Evolutionary conservation across 2,797 vertebrate genomes (phyloP), one percentile per base, ranked within the genome.

Genomic region (Benthosema pterotum): DNA sequence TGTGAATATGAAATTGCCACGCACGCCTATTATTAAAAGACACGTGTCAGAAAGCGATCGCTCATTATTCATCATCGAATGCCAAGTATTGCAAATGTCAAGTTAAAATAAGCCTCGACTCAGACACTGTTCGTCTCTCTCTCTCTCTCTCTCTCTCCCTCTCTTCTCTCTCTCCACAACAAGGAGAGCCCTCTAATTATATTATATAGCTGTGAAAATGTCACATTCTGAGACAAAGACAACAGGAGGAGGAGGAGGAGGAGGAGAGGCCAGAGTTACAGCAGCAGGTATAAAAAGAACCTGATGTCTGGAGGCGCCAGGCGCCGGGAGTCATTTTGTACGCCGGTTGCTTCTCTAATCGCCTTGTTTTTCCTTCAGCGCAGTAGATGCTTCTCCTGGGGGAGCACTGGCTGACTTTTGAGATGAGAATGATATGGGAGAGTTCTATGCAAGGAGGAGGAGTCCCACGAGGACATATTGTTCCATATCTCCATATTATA

Each of bases 191-290:
- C 86, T 83, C 77, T 88, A 79, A 90, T 90, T 82, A 74, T 75
- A 82, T 79, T 88, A 88, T 78, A n/a, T n/a, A n/a, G n/a, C 79
- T 75, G 79, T 65, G 79, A 81, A 88, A 91, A 92, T 91, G 86
- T 91, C 83, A 89, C 72, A 77, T 72, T 78, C 54, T 73, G 67
- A 68, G 67, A 87, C 77, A 73, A 74, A 72, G 73, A 55, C 28
- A 75, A 74, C 38, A 9, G 72, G n/a, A n/a, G n/a, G n/a, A 9
- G 72, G 52, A 69, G 49, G 51, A 74, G 68, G 67, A 5, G 16
- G 56, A 2, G 38, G 64, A 73, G 65, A 72, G 57, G 71, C 60
- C 49, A 67, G 38, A 64, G 73, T 72, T 73, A 47, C 74, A 75
- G 72, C 73, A 71, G 61, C n/a, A 25, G 3, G 45, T 61, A 53